phyloP scores from a whole-genome alignment of 2,113 vertebrate species.

The Eudyptes chrysolophus region DNA sequence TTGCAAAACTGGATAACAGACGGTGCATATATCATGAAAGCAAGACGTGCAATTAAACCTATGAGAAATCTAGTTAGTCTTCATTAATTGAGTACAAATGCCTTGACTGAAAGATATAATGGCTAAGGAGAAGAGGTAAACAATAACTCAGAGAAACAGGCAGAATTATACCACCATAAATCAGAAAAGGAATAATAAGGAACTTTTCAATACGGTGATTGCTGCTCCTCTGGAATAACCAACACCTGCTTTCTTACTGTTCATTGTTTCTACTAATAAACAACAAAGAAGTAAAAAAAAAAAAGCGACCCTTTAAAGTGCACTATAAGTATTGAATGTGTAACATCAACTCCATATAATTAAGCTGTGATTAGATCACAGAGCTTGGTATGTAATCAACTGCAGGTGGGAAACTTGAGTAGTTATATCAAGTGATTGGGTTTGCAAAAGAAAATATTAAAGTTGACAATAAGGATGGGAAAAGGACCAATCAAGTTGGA shows the following conservation, averaged over 20 bases:
- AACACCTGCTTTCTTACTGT: neutral
- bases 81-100: neutral
- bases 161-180: neutral
- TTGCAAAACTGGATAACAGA: neutral
- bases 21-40: neutral
- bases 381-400: neutral
- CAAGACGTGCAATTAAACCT: neutral
- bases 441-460: constrained; percentile 6
- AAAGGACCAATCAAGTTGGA: neutral
- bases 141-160: neutral
- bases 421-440: neutral
- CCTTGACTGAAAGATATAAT: neutral
- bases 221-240: neutral
- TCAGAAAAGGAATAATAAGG: neutral
- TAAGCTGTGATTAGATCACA: neutral
- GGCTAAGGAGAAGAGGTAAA: neutral
- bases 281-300: neutral
- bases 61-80: constrained; percentile 7
- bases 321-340: neutral
- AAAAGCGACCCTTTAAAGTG: neutral
- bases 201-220: neutral
- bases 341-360: constrained; percentile 13
- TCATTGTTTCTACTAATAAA: neutral
- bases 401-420: neutral
- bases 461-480: neutral